Evolutionary conservation across 1,140 invertebrate genomes (phyloP).

Genomic region (Drosophila ogumai): DNA sequence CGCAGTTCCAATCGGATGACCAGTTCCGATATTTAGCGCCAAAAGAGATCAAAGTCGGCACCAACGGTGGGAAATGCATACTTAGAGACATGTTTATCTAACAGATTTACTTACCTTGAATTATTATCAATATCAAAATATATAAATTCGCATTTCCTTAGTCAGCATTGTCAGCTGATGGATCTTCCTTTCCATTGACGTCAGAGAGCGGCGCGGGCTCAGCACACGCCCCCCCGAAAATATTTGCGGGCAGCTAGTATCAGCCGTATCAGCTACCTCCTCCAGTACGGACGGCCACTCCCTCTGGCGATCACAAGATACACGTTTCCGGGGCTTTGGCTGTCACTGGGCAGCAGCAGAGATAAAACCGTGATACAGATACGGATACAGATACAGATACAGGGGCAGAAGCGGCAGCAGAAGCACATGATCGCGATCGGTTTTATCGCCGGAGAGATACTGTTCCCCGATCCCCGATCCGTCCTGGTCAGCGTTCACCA

Average conservation of each 20-base stretch:
- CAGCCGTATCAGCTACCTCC: slow-evolving; percentile 21
- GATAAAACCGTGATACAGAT: slow-evolving; percentile 31
- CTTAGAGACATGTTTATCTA: background rate
- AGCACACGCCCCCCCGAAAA: slow-evolving; percentile 25
- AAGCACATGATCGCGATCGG: slow-evolving; percentile 38
- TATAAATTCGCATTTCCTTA: background rate
- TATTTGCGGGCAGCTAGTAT: slow-evolving; percentile 9
- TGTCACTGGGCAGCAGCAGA: slow-evolving; percentile 28
- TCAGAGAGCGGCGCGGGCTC: background rate
- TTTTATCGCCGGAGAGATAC: slow-evolving; percentile 13
- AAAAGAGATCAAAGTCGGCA: background rate
- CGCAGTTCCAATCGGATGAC: slow-evolving; percentile 31
- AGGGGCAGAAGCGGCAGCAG: slow-evolving; percentile 15
- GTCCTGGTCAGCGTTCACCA: slow-evolving; percentile 1
- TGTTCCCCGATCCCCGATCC: slow-evolving; percentile 5
- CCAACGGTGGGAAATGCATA: background rate
- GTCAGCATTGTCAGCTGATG: slow-evolving; percentile 6
- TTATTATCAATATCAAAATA: background rate
- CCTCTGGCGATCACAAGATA: slow-evolving; percentile 44
- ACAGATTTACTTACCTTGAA: background rate
- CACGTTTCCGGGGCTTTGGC: slow-evolving; percentile 45
- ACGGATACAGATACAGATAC: slow-evolving; percentile 28
- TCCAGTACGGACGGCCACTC: slow-evolving; percentile 5
- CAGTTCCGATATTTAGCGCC: slow-evolving; percentile 6
- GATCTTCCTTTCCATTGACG: slow-evolving; percentile 37